Conservation (phyloP, 2,888 invertebrate species). For the Atethmia centrago region DNA sequence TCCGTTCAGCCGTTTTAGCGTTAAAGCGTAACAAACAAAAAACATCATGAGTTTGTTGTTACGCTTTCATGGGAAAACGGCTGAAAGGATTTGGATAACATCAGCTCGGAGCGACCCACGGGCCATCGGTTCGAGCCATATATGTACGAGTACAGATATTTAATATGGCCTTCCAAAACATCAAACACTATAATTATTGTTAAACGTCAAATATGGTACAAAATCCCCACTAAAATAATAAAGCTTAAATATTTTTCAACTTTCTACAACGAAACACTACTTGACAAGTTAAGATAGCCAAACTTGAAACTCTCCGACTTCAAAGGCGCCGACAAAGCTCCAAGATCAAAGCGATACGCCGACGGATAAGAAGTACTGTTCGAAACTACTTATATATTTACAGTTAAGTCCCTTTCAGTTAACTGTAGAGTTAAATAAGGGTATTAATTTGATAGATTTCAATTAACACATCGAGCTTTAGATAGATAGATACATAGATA, state of each 20-base stretch:
- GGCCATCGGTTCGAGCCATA: no score
- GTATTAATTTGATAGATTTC: background rate
- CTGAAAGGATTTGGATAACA: no score
- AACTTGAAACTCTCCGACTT: slow-evolving; percentile 43
- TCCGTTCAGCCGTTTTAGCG: no score
- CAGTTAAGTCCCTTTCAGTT: background rate
- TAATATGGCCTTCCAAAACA: no score
- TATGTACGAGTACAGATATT: no score
- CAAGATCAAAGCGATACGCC: slow-evolving; percentile 53
- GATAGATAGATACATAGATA: no score
- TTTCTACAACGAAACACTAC: slow-evolving; percentile 8
- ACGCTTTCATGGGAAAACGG: no score
- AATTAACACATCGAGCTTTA: no score
- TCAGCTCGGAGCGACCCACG: no score
- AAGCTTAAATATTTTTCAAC: slow-evolving; percentile 14
- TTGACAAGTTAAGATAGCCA: slow-evolving; percentile 47
- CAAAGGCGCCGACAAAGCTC: slow-evolving; percentile 61
- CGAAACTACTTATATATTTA: slow-evolving; percentile 38
- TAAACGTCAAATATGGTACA: background rate
- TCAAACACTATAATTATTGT: no score
- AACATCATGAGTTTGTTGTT: no score
- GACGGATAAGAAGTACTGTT: slow-evolving; percentile 14
- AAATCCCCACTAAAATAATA: background rate
- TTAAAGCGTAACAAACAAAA: no score
- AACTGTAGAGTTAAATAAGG: background rate